phyloP scores from a whole-genome alignment of 1,140 invertebrate genomes.

The Papilio xuthus region DNA sequence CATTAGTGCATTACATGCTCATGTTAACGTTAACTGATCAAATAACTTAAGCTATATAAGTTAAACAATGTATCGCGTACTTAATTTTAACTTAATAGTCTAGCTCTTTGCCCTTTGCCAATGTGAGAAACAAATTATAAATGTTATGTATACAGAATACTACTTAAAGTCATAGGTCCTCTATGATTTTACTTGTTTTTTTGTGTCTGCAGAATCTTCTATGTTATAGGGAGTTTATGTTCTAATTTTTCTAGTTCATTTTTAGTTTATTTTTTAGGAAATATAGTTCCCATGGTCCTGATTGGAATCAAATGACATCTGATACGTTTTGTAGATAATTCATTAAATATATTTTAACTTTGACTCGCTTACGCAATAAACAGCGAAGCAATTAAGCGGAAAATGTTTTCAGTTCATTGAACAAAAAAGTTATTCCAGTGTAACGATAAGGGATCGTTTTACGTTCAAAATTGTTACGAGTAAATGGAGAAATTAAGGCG shows the following conservation, averaged over 20 bases:
- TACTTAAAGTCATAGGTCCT: too few species aligned
- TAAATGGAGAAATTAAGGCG: neutral
- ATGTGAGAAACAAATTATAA: too few species aligned
- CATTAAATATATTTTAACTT: neutral
- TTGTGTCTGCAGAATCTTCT: too few species aligned
- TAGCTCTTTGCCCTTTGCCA: neutral
- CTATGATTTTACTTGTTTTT: too few species aligned
- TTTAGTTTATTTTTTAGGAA: too few species aligned
- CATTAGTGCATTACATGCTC: neutral
- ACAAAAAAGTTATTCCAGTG: neutral
- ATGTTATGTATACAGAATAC: too few species aligned
- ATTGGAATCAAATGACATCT: too few species aligned
- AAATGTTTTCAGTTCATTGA: slow-evolving; percentile 2
- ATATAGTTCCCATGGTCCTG: too few species aligned
- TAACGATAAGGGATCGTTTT: slow-evolving; percentile 1
- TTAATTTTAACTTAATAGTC: neutral
- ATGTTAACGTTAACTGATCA: neutral
- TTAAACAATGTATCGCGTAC: neutral
- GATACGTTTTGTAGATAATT: too few species aligned
- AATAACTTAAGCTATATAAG: neutral
- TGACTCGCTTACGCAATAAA: neutral
- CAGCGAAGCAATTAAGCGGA: neutral
- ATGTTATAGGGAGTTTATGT: too few species aligned
- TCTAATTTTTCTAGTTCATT: too few species aligned
- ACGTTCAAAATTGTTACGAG: neutral